These are phyloP conservation scores for Eudasyphora cyanicolor DNA, from an alignment of 2,888 invertebrate genomes.

Conservation along the genomic window DNA sequence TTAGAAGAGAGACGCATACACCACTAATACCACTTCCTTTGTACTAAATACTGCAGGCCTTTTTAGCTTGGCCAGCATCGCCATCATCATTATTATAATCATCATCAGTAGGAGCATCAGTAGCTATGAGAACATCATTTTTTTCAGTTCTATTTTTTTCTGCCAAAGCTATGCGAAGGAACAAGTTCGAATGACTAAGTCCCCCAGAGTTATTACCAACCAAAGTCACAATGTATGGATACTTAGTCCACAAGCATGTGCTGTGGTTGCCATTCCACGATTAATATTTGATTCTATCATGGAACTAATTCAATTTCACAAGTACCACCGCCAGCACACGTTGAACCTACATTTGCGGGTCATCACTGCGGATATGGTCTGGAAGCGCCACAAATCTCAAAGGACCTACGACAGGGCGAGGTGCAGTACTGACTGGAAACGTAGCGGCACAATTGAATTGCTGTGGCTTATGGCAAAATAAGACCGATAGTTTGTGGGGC, in stretches of 20 bases:
- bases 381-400: slow-evolving; percentile 13
- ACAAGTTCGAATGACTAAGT: slow-evolving; percentile 44
- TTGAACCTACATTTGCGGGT: not conserved
- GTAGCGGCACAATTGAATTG: not conserved
- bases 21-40: slow-evolving; percentile 37
- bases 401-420: not conserved
- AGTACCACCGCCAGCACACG: not conserved
- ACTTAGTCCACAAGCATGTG: not conserved
- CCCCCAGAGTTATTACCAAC: slow-evolving; percentile 47
- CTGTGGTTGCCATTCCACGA: slow-evolving; percentile 15
- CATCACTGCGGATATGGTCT: not conserved
- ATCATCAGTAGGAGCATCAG: not conserved
- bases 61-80: slow-evolving; percentile 48
- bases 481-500: not conserved
- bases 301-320: slow-evolving; percentile 46
- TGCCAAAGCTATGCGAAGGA: slow-evolving; percentile 18
- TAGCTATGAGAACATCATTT: not conserved
- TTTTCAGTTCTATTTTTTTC: slow-evolving; percentile 15
- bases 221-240: slow-evolving; percentile 50
- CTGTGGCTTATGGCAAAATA: not conserved
- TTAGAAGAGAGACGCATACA: too few relatives aligned
- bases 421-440: not conserved
- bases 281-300: slow-evolving; percentile 29
- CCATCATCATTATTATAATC: slow-evolving; percentile 8
- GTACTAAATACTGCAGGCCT: slow-evolving; percentile 43